A percentile compares a stretch with the other conserved stretches of the same genome.
Evolutionary conservation across 2,113 vertebrate genomes (phyloP).

Genomic region (Chamaetylas fuelleborni): DNA sequence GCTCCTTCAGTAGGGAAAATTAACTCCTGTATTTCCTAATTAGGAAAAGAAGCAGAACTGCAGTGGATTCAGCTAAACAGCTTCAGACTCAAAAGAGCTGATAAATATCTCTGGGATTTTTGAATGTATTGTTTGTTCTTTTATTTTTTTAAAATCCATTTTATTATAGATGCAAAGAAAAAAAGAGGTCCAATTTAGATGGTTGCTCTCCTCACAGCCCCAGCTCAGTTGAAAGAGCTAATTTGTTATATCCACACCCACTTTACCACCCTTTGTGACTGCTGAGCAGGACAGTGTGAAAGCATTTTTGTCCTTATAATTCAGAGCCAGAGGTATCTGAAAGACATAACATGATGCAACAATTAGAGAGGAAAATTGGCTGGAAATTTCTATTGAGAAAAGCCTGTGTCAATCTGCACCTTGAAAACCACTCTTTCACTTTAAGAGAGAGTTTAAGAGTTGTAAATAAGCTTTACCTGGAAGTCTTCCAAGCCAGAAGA

Average conservation of each 20-base stretch:
- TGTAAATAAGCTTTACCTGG: neutral
- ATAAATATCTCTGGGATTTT: neutral
- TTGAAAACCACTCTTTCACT: neutral
- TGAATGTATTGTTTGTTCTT: neutral
- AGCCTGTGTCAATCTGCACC: neutral
- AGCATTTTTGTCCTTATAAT: neutral
- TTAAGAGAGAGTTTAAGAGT: neutral
- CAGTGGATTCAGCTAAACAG: neutral
- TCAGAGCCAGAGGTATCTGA: neutral
- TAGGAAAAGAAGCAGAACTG: slow-evolving; percentile 39
- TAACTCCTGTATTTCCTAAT: slow-evolving; percentile 61
- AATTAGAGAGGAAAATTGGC: neutral
- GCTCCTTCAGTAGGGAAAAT: neutral
- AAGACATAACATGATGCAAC: neutral
- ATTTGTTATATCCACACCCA: neutral
- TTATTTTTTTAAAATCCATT: neutral
- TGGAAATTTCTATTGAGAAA: neutral
- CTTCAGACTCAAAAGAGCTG: neutral
- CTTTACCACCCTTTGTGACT: neutral
- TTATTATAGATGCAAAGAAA: neutral
- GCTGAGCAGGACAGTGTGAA: neutral
- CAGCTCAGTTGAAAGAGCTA: neutral
- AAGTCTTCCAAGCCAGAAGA: neutral
- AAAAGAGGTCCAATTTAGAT: neutral
- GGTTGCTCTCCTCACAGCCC: neutral